Conservation (phyloP, 2,797 vertebrate species). For the Pempheris klunzingeri region DNA sequence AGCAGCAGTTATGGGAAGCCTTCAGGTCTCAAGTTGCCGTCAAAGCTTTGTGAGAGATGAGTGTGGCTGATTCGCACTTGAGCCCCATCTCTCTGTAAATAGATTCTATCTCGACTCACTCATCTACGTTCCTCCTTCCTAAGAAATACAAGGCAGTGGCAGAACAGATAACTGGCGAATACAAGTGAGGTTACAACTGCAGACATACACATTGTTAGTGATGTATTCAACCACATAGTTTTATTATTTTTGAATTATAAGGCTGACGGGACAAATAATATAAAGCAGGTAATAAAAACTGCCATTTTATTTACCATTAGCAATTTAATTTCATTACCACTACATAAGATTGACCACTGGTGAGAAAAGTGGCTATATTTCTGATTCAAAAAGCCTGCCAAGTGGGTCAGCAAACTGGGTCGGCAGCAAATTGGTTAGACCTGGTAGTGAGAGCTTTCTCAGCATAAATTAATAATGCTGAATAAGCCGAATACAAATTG, state of each 20-base stretch:
- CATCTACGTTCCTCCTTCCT: constrained; percentile 28
- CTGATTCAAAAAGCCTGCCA: constrained; percentile 20
- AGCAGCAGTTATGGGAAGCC: constrained; percentile 62
- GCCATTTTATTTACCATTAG: constrained; percentile 15
- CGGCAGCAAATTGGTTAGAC: constrained; percentile 35
- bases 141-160: constrained; percentile 27
- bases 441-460: constrained; percentile 27
- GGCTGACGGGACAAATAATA: constrained; percentile 1
- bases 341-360: neutral
- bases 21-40: constrained; percentile 64
- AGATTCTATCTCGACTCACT: constrained; percentile 50
- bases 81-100: constrained; percentile 62
- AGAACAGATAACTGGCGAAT: constrained; percentile 40
- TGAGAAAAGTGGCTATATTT: constrained; percentile 21
- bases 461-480: constrained; percentile 53
- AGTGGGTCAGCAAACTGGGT: constrained; percentile 49
- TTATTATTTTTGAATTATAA: neutral
- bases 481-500: constrained; percentile 47
- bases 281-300: neutral
- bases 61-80: constrained; percentile 53
- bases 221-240: neutral
- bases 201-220: constrained; percentile 17
- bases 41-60: constrained; percentile 67
- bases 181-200: constrained; percentile 12
- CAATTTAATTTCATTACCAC: constrained; percentile 22